A percentile compares a stretch with the other conserved stretches of the same genome.
Conservation (phyloP, 2,888 invertebrate genomes). For the Suillia variegata region DNA sequence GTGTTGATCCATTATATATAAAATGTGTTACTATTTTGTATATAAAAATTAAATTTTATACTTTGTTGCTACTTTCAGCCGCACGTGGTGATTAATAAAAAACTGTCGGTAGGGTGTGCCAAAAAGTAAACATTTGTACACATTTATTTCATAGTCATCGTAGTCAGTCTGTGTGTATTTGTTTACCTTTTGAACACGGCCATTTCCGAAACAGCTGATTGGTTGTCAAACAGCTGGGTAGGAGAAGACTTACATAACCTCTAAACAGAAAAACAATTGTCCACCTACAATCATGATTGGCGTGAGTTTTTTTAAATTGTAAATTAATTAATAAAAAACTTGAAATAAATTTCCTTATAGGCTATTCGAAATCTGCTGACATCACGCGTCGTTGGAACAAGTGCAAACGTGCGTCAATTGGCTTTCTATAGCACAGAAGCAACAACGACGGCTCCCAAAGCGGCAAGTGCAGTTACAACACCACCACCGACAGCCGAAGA, state of each 20-base stretch:
- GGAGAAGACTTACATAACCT: slow-evolving; percentile 32
- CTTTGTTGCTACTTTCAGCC: too few relatives aligned
- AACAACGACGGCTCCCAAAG: not conserved
- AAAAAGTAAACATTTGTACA: too few relatives aligned
- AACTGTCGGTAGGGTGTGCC: too few relatives aligned
- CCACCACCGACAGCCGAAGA: slow-evolving; percentile 27
- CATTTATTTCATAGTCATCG: too few relatives aligned
- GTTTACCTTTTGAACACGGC: not conserved
- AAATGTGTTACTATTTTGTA: too few relatives aligned
- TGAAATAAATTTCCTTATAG: slow-evolving; percentile 19
- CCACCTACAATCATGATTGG: not conserved
- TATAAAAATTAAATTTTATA: too few relatives aligned
- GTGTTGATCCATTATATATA: too few relatives aligned
- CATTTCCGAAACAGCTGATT: too few relatives aligned
- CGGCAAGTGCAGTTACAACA: not conserved
- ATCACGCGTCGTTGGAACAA: slow-evolving; percentile 12
- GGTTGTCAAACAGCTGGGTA: not conserved
- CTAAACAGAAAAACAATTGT: not conserved
- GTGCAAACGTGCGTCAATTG: slow-evolving; percentile 15
- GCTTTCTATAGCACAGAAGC: slow-evolving; percentile 17
- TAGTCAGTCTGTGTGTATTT: not conserved
- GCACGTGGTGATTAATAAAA: too few relatives aligned
- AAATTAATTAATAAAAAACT: not conserved
- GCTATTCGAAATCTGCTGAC: slow-evolving; percentile 20
- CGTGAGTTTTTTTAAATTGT: not conserved